phyloP scores from a whole-genome alignment of 2,797 vertebrate genomes.

The Parotocinclus haroldoi region DNA sequence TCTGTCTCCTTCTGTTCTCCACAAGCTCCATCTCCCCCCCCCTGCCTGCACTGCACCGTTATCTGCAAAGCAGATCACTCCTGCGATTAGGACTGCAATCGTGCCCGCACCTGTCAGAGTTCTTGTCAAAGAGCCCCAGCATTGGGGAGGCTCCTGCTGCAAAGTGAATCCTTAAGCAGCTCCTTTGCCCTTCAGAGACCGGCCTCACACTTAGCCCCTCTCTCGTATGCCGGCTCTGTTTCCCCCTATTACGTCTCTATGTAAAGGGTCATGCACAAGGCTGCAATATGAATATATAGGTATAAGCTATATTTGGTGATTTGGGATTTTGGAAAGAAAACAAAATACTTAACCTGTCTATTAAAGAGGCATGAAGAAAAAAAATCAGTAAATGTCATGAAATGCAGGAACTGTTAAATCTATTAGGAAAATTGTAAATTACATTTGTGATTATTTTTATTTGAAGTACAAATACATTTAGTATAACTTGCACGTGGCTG shows the following conservation, averaged over 20 bases:
- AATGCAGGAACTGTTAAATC: too few species aligned
- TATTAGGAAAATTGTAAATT: too few species aligned
- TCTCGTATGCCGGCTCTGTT: slow-evolving; percentile 2
- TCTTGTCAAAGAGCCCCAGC: slow-evolving; percentile 40
- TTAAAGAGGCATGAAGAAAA: too few species aligned
- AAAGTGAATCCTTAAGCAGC: slow-evolving; percentile 53
- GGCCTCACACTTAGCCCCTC: slow-evolving; percentile 19
- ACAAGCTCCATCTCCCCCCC: slow-evolving; percentile 15
- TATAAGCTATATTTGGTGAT: too few species aligned
- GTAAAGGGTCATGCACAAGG: too few species aligned
- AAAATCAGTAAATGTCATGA: too few species aligned
- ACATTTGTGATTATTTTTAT: too few species aligned
- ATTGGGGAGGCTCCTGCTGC: slow-evolving; percentile 40
- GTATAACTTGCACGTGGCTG: too few species aligned
- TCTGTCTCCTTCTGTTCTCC: slow-evolving; percentile 5
- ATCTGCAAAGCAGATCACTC: slow-evolving; percentile 43
- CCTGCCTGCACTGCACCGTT: slow-evolving; percentile 28
- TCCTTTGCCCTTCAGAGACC: slow-evolving; percentile 40
- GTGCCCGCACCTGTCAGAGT: slow-evolving; percentile 46
- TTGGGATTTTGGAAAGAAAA: too few species aligned
- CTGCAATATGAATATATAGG: too few species aligned
- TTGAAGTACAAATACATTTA: too few species aligned
- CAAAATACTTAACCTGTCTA: too few species aligned
- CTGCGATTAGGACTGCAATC: slow-evolving; percentile 46
- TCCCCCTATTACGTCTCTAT: not conserved